These are phyloP conservation scores for Marisa cornuarietis DNA, from an alignment of 1,140 invertebrate species.

Conservation along the genomic window DNA sequence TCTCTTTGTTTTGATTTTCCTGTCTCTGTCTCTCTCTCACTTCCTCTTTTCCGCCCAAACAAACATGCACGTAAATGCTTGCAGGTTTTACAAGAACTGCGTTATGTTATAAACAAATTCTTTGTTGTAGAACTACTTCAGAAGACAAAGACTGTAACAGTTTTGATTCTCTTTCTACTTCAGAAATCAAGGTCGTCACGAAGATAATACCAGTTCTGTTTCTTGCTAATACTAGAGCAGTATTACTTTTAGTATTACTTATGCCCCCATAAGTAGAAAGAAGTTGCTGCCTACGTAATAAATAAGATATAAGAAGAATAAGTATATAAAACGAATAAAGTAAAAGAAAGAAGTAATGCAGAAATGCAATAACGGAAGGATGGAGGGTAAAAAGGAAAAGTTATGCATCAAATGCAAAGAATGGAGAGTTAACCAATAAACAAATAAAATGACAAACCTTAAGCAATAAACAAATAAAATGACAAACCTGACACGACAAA, in stretches of 20 bases:
- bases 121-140: background rate
- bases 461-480: background rate
- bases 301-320: background rate
- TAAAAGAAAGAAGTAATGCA: background rate
- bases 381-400: background rate
- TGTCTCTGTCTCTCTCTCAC: background rate
- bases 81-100: no score
- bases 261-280: no score
- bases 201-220: background rate
- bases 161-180: background rate
- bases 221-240: background rate
- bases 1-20: no score
- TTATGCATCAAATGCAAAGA: background rate
- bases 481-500: constrained; percentile 11
- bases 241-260: no score
- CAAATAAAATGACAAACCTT: background rate
- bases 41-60: background rate
- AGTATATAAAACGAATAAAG: background rate
- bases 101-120: no score
- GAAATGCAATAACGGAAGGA: background rate
- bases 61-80: no score
- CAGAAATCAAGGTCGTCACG: no score
- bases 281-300: background rate
- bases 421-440: background rate
- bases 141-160: background rate